Percentiles rank a stretch among this genome's conserved stretches.
Conservation (phyloP, 1,140 invertebrate genomes). For the Microplitis demolitor region DNA sequence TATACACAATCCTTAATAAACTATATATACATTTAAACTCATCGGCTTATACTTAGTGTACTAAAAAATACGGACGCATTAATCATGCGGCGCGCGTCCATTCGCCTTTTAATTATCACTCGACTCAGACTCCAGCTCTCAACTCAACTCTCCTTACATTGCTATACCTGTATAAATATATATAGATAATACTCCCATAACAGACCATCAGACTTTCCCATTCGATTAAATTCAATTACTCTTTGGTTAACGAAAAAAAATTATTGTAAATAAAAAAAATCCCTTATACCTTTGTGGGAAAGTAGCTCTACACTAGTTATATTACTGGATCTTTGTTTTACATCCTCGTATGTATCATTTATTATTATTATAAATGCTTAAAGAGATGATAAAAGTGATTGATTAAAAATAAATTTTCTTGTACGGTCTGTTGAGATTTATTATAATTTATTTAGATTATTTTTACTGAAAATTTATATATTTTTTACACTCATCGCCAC, state of each 20-base stretch:
- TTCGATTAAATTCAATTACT: slow-evolving; percentile 29
- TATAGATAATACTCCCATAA: slow-evolving; percentile 21
- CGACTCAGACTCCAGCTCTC: slow-evolving; percentile 17
- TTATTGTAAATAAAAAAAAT: background rate
- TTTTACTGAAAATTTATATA: background rate
- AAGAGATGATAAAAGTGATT: no score
- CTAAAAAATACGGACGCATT: slow-evolving; percentile 29
- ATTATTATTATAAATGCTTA: no score
- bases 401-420: no score
- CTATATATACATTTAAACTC: no score
- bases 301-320: background rate
- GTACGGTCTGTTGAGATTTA: no score
- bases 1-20: no score
- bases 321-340: no score
- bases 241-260: background rate
- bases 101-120: slow-evolving; percentile 53
- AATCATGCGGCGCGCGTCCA: slow-evolving; percentile 45
- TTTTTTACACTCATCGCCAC: slow-evolving; percentile 38
- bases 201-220: slow-evolving; percentile 28
- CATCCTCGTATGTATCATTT: no score
- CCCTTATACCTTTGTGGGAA: slow-evolving; percentile 19
- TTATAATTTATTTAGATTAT: background rate
- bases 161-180: background rate
- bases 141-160: slow-evolving; percentile 10
- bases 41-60: no score